Conservation (phyloP, 2,113 vertebrate genomes). For the Gymnorhina tibicen region DNA sequence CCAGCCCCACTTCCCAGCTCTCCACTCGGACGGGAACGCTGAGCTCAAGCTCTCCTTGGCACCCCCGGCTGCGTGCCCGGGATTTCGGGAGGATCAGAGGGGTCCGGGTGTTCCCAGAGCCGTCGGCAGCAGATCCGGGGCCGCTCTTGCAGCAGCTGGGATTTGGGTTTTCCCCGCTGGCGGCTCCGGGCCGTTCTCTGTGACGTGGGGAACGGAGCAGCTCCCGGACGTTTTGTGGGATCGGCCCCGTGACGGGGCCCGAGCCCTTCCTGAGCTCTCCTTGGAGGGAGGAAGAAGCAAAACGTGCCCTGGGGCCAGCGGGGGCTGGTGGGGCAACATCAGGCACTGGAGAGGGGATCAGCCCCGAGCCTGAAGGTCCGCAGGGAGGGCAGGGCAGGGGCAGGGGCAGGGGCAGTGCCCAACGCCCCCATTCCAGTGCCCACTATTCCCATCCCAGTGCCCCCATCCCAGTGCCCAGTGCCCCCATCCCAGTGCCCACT, state of each 20-base stretch:
- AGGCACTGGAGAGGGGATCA: background rate
- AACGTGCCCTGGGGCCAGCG: rapidly evolving
- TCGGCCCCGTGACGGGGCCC: background rate
- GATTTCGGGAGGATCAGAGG: background rate
- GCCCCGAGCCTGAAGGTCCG: background rate
- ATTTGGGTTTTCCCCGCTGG: background rate
- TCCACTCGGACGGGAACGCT: background rate
- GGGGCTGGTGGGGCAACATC: background rate
- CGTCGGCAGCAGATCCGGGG: background rate
- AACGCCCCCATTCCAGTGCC: background rate
- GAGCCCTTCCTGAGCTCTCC: background rate
- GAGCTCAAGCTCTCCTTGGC: background rate
- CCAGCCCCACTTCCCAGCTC: background rate
- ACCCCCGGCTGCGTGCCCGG: background rate
- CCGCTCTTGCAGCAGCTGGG: background rate
- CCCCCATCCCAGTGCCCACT: too few species aligned
- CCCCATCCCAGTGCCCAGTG: too few species aligned
- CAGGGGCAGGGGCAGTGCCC: too few species aligned
- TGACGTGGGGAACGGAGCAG: background rate
- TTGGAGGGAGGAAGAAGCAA: background rate
- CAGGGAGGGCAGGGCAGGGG: background rate
- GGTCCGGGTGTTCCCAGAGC: background rate
- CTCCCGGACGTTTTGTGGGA: background rate
- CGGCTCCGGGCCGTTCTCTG: background rate
- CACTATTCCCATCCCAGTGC: too few species aligned